Percentiles rank a stretch among this genome's conserved stretches.
Evolutionary conservation across 2,888 invertebrate species (phyloP).

Genomic region (Polyommatus iphigenia): DNA sequence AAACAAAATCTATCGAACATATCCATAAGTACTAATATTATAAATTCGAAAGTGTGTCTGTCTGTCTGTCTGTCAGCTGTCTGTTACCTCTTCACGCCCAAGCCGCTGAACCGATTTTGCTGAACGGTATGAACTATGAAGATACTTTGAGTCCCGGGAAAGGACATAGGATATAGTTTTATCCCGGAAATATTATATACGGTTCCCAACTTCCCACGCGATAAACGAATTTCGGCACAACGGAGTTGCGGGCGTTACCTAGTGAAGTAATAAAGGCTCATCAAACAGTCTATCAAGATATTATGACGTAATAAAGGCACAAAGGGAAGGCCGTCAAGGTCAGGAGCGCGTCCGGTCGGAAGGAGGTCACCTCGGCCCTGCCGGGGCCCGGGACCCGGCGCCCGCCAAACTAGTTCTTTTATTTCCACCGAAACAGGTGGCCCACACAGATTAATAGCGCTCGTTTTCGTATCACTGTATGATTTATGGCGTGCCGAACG

Average conservation of each 20-base stretch:
- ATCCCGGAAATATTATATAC: no score
- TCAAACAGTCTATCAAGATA: background rate
- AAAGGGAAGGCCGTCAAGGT: slow-evolving; percentile 59
- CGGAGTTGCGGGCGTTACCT: no score
- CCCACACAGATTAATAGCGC: slow-evolving; percentile 36
- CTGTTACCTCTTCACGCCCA: no score
- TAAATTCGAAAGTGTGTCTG: no score
- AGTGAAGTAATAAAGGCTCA: background rate
- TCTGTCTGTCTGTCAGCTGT: no score
- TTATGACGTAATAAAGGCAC: slow-evolving; percentile 33
- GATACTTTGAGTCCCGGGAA: no score
- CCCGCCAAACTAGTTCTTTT: slow-evolving; percentile 59
- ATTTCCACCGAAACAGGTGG: slow-evolving; percentile 49
- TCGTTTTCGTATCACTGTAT: slow-evolving; percentile 32
- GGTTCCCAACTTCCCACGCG: no score
- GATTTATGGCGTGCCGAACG: slow-evolving; percentile 12
- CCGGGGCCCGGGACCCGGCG: slow-evolving; percentile 46
- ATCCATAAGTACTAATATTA: background rate
- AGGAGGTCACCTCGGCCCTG: slow-evolving; percentile 67
- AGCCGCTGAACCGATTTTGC: no score
- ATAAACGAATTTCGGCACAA: no score
- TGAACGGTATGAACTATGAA: no score
- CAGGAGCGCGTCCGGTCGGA: slow-evolving; percentile 65
- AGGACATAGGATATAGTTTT: no score
- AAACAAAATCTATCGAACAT: background rate